Conservation (phyloP, 53 echinoderm and acorn worm genomes). For the Henricia sp. region DNA sequence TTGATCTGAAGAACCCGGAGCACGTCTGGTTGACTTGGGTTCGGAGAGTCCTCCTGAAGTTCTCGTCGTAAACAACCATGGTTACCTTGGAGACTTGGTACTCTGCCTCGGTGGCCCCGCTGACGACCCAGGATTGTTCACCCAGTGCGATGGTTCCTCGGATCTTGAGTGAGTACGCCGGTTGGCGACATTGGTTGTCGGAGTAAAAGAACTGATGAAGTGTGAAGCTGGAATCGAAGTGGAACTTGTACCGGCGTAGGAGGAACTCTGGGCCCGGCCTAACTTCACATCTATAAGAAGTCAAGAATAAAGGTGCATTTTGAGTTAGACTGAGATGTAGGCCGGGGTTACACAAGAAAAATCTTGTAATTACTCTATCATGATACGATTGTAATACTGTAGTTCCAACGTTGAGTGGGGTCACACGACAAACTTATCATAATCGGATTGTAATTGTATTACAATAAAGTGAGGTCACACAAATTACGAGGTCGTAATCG, state of each 20-base stretch:
- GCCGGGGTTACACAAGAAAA: too few relatives aligned
- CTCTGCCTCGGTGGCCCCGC: conserved; percentile 78
- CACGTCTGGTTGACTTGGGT: conserved; percentile 75
- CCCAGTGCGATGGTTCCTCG: conserved; percentile 71
- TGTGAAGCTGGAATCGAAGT: conserved; percentile 79
- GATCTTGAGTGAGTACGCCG: conserved; percentile 87
- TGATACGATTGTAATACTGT: too few relatives aligned
- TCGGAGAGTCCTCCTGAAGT: conserved; percentile 58
- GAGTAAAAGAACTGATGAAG: conserved; percentile 95
- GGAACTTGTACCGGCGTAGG: conserved; percentile 90
- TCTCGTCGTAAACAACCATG: conserved; percentile 72
- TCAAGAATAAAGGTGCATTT: background rate
- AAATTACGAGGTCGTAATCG: too few relatives aligned
- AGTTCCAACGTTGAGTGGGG: too few relatives aligned
- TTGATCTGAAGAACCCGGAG: conserved; percentile 57
- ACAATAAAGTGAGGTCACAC: too few relatives aligned
- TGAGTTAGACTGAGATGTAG: too few relatives aligned
- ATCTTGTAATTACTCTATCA: too few relatives aligned
- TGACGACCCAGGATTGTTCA: conserved; percentile 49
- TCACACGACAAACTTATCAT: too few relatives aligned
- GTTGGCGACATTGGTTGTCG: conserved; percentile 81
- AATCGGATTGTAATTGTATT: too few relatives aligned
- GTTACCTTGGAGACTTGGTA: conserved; percentile 85
- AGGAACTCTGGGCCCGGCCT: conserved; percentile 88
- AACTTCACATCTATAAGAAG: conserved; percentile 80